A percentile compares a stretch with the other conserved stretches of the same genome.
Evolutionary conservation across 2,888 invertebrate genomes (phyloP).

Genomic region (Hesperia comma): DNA sequence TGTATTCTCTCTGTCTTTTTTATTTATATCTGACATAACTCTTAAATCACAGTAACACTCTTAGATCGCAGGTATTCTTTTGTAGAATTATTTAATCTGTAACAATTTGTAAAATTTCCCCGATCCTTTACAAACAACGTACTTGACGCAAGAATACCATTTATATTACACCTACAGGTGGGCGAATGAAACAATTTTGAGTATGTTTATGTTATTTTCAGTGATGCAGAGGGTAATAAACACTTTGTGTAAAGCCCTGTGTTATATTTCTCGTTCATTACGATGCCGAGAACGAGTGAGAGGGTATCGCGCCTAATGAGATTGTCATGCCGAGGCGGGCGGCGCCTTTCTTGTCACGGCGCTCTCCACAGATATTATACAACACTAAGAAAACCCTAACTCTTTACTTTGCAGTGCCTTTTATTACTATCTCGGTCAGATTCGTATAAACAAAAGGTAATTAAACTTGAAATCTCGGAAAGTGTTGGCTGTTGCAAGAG

Average conservation of each 20-base stretch:
- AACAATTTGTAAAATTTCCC: no score
- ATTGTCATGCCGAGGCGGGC: conserved; percentile 10
- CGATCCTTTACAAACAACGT: neutral
- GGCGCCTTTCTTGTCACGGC: neutral
- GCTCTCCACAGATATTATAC: neutral
- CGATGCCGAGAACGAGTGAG: conserved; percentile 19
- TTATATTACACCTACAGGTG: neutral
- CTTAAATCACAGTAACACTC: no score
- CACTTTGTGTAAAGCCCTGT: conserved; percentile 14
- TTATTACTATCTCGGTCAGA: no score
- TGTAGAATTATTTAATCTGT: no score
- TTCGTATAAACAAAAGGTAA: no score
- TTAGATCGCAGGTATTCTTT: no score
- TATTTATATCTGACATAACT: no score
- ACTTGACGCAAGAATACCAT: neutral
- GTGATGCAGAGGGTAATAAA: conserved; percentile 18
- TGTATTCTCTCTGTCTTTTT: no score
- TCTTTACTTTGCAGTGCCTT: neutral
- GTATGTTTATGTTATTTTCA: conserved; percentile 18
- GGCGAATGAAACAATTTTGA: conserved; percentile 9
- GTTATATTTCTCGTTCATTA: conserved; percentile 27
- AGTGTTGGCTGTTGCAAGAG: no score
- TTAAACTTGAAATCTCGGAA: no score
- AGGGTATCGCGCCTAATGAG: conserved; percentile 24
- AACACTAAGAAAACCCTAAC: neutral